These are phyloP conservation scores for Elaphurus davidianus DNA, from an alignment of 2,113 vertebrate genomes.

Conservation along the genomic window DNA sequence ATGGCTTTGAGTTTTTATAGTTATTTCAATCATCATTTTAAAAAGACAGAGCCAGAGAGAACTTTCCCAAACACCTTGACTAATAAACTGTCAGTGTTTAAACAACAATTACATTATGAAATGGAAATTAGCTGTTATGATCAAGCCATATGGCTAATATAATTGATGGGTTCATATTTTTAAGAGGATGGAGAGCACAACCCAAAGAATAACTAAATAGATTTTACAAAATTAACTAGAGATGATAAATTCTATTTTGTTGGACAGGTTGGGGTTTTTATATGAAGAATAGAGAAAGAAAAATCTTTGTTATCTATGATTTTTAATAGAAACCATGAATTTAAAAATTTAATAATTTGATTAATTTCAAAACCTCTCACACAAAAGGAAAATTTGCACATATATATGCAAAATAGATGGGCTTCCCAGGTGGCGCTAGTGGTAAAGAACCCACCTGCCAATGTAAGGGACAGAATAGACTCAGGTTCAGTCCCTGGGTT, in stretches of 20 bases:
- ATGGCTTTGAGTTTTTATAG: constrained; percentile 61
- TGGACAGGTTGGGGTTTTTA: constrained; percentile 43
- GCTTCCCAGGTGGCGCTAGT: not conserved
- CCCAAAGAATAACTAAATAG: constrained; percentile 63
- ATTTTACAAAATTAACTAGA: constrained; percentile 74
- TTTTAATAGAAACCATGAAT: constrained; percentile 28
- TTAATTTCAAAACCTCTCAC: not conserved
- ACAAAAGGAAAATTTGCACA: not conserved
- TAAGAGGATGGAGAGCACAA: constrained; percentile 73
- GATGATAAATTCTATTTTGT: constrained; percentile 63
- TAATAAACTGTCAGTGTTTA: constrained; percentile 79
- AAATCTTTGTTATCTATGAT: not conserved
- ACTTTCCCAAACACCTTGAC: constrained; percentile 77
- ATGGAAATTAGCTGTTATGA: constrained; percentile 79
- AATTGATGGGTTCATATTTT: constrained; percentile 81
- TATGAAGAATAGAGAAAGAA: not conserved
- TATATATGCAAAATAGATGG: not conserved
- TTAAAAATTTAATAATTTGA: not conserved
- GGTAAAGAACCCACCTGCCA: not conserved
- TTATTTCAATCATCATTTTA: constrained; percentile 76
- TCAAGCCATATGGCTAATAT: constrained; percentile 82
- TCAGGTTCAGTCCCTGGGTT: not conserved
- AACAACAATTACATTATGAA: constrained; percentile 78
- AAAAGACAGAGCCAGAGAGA: constrained; percentile 54
- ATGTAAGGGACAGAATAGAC: not conserved